Base-by-base conservation (phyloP, 2,797 vertebrate species). In the Protosalanx chinensis region DNA sequence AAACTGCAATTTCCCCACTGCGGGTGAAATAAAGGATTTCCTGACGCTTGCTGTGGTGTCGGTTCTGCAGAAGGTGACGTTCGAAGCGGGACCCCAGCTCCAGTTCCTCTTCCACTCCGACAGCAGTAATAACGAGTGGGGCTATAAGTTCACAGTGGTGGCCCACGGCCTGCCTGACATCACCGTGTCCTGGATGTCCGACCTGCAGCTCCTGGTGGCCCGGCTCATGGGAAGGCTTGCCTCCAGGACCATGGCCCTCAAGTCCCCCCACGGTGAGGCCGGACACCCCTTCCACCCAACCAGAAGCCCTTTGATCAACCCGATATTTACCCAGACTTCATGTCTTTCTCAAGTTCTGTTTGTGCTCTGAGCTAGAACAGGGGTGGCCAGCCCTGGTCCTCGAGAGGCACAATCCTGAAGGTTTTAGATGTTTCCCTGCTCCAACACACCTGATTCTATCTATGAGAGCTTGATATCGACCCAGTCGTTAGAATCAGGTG, bases 71-170 rank as follows among this genome's bases (percentile, higher is more conserved):
- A 98, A 98, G 91, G 96, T 98, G 82, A 98, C 95, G 1, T 99
- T 98, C 82, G 97, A 98, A 80, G 92, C 94, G 2, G 98, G 98
- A 67, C 97, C 96, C 81, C 95, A 97, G 90, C 94, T 99, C 72
- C 98, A 98, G 91, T 99, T 98, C 91, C 94, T 98, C 80, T 99
- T 98, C 89, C 96, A 98, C 91, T 98, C 98, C 20, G 97, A 98
- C 83, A 98, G 94, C 91, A 98, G 95, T 76, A 98, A 98, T 83
- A 98, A 96, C 5, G 97, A 98, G 88, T 99, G 98, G 98, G 97
- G 98, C 72, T 99, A 97, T 91, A 98, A 96, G 88, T 99, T 99
- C 82, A 92, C 92, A 0, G 94, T 98, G 79, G 98, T 95, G 0
- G 96, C 98, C 1, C 93, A 92, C 0, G 97, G 98, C 73, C 91